A percentile compares a stretch with the other conserved stretches of the same genome.
phyloP scores from a whole-genome alignment of 2,888 invertebrate species.

The Cerastis rubricosa region DNA sequence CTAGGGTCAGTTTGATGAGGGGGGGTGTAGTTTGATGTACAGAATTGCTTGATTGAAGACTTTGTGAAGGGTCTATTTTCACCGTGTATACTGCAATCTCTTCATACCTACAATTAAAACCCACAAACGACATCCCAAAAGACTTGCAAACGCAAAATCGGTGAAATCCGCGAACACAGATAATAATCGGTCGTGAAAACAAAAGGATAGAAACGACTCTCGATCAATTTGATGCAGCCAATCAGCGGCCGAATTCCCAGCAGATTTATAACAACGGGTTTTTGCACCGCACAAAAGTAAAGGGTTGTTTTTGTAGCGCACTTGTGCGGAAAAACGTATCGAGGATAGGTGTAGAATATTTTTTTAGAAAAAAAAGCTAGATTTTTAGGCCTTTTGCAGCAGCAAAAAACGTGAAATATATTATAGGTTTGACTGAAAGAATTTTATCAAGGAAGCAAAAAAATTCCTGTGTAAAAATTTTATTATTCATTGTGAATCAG shows the following conservation, averaged over 20 bases:
- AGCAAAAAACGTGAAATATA: background rate
- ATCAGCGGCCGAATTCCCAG: slow-evolving; percentile 64
- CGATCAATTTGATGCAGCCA: slow-evolving; percentile 61
- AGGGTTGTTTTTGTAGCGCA: slow-evolving; percentile 27
- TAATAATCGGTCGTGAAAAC: slow-evolving; percentile 53
- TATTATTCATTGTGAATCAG: background rate
- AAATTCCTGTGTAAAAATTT: background rate
- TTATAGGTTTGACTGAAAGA: background rate
- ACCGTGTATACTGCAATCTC: background rate
- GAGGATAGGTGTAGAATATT: background rate
- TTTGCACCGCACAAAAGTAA: slow-evolving; percentile 41
- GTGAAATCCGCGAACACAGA: slow-evolving; percentile 27
- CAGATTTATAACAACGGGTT: slow-evolving; percentile 51
- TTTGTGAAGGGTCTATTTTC: no score
- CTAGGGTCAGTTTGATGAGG: no score
- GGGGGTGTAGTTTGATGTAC: no score
- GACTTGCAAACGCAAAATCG: slow-evolving; percentile 35
- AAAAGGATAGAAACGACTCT: slow-evolving; percentile 48
- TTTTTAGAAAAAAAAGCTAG: background rate
- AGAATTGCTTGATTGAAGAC: no score
- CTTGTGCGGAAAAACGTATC: slow-evolving; percentile 21
- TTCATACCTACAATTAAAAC: background rate
- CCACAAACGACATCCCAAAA: slow-evolving; percentile 39
- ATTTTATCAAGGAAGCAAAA: background rate
- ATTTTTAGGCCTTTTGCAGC: background rate